phyloP scores from a whole-genome alignment of 2,888 invertebrate genomes.

The Cinara cedri region DNA sequence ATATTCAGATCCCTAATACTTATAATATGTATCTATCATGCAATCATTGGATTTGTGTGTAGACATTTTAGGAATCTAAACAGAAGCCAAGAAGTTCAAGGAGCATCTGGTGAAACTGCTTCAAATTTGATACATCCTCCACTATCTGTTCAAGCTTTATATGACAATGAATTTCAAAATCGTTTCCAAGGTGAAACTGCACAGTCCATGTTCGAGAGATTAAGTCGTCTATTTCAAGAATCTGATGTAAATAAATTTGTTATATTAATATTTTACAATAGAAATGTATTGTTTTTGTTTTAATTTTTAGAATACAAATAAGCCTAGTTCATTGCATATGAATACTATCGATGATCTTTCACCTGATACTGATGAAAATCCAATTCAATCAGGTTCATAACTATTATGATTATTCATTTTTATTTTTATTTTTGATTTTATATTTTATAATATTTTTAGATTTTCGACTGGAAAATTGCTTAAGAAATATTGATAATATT shows the following conservation, averaged over 20 bases:
- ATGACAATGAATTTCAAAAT: slow-evolving; percentile 33
- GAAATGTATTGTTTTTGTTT: background rate
- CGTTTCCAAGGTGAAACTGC: slow-evolving; percentile 52
- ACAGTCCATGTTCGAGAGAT: slow-evolving; percentile 47
- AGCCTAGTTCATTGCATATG: background rate
- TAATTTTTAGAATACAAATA: slow-evolving; percentile 25
- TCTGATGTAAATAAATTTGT: slow-evolving; percentile 26
- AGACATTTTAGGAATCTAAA: background rate
- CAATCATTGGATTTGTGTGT: background rate
- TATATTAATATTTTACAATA: background rate
- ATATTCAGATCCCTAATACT: background rate
- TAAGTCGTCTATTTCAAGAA: slow-evolving; percentile 47
- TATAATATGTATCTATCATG: background rate
- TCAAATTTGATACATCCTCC: slow-evolving; percentile 18
- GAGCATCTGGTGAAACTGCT: slow-evolving; percentile 6
- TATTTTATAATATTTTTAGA: slow-evolving; percentile 6
- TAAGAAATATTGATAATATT: background rate
- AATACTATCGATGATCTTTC: background rate
- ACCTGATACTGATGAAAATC: slow-evolving; percentile 10
- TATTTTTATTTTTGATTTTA: background rate
- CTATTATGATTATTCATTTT: background rate
- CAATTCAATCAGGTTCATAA: slow-evolving; percentile 23
- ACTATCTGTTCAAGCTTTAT: slow-evolving; percentile 35
- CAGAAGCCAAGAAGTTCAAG: slow-evolving; percentile 13
- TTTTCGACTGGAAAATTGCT: slow-evolving; percentile 38